Evolutionary conservation across 2,113 vertebrate species (phyloP), one percentile per base, ranked within the genome.

Genomic region (Melanerpes formicivorus): DNA sequence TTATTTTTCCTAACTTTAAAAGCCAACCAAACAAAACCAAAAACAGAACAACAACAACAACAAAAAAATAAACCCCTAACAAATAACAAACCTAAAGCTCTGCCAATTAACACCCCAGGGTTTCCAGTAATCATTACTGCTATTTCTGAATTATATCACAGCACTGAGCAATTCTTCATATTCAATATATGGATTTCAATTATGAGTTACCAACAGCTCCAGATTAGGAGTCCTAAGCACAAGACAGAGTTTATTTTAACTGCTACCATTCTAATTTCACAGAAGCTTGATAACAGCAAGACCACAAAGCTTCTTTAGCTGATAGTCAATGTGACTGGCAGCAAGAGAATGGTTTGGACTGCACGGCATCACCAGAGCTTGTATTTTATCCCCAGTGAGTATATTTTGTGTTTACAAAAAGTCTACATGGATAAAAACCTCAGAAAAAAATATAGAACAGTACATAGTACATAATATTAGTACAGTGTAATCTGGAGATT

Each of bases 391-490:
- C 12, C 50, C 50, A 23, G 50, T 52, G 50, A 52, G 50, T 52
- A 12, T 52, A 52, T 10, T 23, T 52, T 23, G 22, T 12, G 11
- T 52, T 52, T 52, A 70, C 10, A 80, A 77, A 55, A 7, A 10
- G 8, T 30, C 65, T 86, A 59, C 8, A 3, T 1, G 23, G 11
- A 66, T 2, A 14, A 75, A 19, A 80, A 79, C 19, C n/a, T 13
- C 22, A n/a, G n/a, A 34, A 34, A 18, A 10, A 37, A 63, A 25
- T 4, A 56, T 16, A 34, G 0, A 0, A 78, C 4, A 26, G n/a
- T n/a, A n/a, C n/a, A n/a, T n/a, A n/a, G n/a, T n/a, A n/a, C n/a
- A n/a, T n/a, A n/a, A n/a, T n/a, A n/a, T 14, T 10, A 34, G 14
- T 1, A 5, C 21, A 7, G 26, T 9, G 37, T 62, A 77, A 67